These are phyloP conservation scores for Zapus hudsonius DNA, from an alignment of 2,113 vertebrate genomes.

Conservation along the genomic window DNA sequence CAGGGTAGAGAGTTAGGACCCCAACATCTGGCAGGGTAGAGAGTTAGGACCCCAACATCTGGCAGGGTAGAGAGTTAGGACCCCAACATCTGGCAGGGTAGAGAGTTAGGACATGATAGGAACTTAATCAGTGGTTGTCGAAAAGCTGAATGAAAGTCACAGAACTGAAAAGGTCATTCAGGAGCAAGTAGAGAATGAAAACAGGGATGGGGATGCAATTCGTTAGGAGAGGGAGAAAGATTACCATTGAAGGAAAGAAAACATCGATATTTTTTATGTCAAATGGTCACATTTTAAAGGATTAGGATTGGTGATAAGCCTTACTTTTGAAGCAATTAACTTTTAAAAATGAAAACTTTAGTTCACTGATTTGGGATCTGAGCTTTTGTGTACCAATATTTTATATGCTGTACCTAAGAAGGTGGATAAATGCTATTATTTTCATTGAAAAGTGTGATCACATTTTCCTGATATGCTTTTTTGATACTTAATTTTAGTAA, in stretches of 20 bases:
- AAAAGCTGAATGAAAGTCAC: not conserved
- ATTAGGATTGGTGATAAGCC: not conserved
- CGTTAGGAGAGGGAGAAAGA: not conserved
- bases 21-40: too few species aligned
- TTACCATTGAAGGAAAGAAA: not conserved
- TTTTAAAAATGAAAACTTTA: not conserved
- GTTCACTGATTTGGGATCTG: not conserved
- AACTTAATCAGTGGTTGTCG: not conserved
- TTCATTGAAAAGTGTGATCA: not conserved
- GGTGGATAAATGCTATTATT: not conserved
- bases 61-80: too few species aligned
- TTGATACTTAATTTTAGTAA: conserved; percentile 12
- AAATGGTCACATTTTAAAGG: not conserved
- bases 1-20: too few species aligned
- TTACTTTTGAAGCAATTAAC: not conserved
- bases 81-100: too few species aligned
- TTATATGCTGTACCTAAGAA: not conserved
- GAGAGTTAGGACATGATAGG: not conserved
- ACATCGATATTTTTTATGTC: not conserved
- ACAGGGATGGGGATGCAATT: not conserved
- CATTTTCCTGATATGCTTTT: not conserved
- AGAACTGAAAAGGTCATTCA: not conserved
- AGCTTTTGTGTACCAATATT: not conserved
- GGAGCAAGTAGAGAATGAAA: not conserved
- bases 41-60: too few species aligned